Percentiles rank a stretch among this genome's conserved stretches.
These are phyloP conservation scores for Pogoniulus pusillus DNA, from an alignment of 2,797 vertebrate genomes.

Conservation along the genomic window DNA sequence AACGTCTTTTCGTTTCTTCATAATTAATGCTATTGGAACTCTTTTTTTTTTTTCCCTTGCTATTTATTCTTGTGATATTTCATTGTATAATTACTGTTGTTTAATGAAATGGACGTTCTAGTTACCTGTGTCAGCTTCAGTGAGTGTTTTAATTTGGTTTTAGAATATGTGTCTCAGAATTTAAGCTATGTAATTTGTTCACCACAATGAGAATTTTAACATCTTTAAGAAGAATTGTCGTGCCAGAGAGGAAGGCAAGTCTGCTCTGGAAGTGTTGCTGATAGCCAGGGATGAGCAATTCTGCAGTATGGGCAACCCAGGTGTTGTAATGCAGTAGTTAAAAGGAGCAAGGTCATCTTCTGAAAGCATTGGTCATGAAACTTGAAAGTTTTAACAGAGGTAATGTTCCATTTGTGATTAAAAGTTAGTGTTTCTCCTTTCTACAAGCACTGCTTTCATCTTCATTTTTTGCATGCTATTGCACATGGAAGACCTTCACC, in stretches of 20 bases:
- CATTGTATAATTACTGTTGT: too few species aligned
- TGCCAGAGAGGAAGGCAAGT: neutral
- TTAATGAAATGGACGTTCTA: neutral
- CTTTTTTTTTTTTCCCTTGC: neutral
- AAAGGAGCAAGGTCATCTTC: neutral
- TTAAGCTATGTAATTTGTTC: neutral
- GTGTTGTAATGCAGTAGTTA: neutral
- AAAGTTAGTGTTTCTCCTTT: neutral
- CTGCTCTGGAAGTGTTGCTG: neutral
- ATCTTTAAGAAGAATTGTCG: neutral
- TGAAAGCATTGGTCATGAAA: neutral
- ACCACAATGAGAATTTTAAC: neutral
- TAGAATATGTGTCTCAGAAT: neutral
- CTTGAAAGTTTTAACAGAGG: neutral
- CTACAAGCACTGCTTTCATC: neutral
- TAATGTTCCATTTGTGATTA: neutral
- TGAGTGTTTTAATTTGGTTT: neutral
- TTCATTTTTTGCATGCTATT: neutral
- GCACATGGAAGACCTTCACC: neutral
- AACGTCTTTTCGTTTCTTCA: neutral
- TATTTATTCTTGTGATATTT: neutral
- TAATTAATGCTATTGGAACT: neutral
- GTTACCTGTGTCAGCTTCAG: neutral
- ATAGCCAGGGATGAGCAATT: neutral
- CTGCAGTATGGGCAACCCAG: neutral